Evolutionary conservation across 2,888 invertebrate genomes (phyloP).

Genomic region (Ophraella communa): DNA sequence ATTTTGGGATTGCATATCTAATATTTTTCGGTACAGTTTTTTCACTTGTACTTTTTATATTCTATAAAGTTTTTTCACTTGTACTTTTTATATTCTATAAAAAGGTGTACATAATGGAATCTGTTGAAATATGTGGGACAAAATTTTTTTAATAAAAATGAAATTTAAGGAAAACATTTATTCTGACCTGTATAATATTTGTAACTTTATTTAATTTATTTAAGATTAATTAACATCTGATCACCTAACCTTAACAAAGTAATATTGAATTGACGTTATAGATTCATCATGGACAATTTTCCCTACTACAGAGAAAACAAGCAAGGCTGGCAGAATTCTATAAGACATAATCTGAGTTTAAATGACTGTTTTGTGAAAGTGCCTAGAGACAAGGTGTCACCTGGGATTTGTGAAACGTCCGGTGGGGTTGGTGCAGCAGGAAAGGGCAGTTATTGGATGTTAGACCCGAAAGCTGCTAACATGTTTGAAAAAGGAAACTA

Average conservation of each 20-base stretch:
- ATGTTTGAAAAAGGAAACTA: conserved; percentile 93
- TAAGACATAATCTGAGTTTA: conserved; percentile 79
- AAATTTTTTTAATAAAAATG: neutral
- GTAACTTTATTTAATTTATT: too few species aligned
- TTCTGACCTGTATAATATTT: too few species aligned
- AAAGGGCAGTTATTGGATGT: conserved; percentile 82
- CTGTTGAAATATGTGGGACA: too few species aligned
- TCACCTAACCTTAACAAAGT: neutral
- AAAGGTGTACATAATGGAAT: too few species aligned
- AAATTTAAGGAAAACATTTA: too few species aligned
- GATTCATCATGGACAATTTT: conserved; percentile 83
- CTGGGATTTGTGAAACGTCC: conserved; percentile 50
- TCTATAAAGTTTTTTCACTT: too few species aligned
- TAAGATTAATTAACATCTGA: too few species aligned
- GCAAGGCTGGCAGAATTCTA: conserved; percentile 85
- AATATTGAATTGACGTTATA: conserved; percentile 13
- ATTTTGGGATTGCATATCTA: too few species aligned
- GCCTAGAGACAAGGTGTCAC: conserved; percentile 65
- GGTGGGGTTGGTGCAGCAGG: conserved; percentile 62
- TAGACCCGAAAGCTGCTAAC: conserved; percentile 79
- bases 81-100: too few species aligned
- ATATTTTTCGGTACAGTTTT: too few species aligned
- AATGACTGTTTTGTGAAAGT: conserved; percentile 87
- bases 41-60: too few species aligned
- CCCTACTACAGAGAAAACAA: conserved; percentile 84